Conservation (phyloP, 2,113 vertebrate species). For the Talpa occidentalis region DNA sequence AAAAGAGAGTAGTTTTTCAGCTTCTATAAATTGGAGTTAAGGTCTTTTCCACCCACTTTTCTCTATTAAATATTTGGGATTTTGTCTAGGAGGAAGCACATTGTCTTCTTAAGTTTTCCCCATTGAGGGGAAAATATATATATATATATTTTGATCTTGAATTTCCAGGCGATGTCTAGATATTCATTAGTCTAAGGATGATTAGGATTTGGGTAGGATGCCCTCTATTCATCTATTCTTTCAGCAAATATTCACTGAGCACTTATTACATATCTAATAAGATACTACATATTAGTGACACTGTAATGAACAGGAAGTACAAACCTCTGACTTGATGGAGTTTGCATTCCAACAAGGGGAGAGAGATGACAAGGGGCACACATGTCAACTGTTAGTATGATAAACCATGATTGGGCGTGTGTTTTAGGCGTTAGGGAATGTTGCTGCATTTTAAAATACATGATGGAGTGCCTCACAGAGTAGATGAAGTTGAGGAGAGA, state of each 20-base stretch:
- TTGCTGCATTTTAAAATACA: not conserved
- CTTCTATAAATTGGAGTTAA: not conserved
- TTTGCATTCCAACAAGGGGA: not conserved
- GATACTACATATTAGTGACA: no score
- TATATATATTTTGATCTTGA: not conserved
- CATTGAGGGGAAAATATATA: not conserved
- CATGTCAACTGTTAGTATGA: not conserved
- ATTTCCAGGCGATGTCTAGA: not conserved
- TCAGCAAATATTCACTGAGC: not conserved
- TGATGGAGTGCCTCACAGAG: not conserved
- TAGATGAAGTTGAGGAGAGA: not conserved
- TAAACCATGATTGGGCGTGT: not conserved
- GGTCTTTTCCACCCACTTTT: not conserved
- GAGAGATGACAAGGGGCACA: not conserved
- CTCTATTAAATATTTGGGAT: not conserved
- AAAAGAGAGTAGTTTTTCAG: not conserved
- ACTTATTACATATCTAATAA: not conserved
- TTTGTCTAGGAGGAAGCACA: not conserved
- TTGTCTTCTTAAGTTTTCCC: not conserved
- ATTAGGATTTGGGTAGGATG: not conserved
- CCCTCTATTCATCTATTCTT: not conserved
- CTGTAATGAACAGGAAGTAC: not conserved
- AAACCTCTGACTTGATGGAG: not conserved
- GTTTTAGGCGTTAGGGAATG: no score
- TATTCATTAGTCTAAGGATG: not conserved